These are phyloP conservation scores for Meteorus cinctellus DNA, from an alignment of 2,888 invertebrate species.

Conservation along the genomic window DNA sequence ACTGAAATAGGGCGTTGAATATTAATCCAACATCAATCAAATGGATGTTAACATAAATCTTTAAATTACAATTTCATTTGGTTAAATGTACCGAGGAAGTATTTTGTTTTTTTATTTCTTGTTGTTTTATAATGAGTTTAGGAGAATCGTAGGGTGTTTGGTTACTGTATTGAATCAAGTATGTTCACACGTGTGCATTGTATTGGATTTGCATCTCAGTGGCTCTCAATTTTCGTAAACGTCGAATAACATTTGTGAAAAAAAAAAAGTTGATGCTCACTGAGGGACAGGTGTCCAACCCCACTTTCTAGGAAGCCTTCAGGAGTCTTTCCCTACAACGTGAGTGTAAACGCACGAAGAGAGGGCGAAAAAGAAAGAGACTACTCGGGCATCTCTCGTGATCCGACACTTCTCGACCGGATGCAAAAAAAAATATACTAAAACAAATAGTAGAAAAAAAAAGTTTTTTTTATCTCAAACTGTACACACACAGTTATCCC, in stretches of 20 bases:
- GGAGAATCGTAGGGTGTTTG: too few relatives aligned
- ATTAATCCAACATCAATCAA: not conserved
- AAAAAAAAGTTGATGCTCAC: conserved; percentile 60
- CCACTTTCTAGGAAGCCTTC: conserved; percentile 70
- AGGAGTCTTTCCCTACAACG: conserved; percentile 57
- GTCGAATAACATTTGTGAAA: not conserved
- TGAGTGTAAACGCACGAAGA: conserved; percentile 46
- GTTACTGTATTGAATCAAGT: too few relatives aligned
- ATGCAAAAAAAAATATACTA: conserved; percentile 28
- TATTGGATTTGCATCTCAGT: conserved; percentile 34
- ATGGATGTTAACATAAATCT: not conserved
- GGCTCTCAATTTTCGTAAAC: conserved; percentile 45
- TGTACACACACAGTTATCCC: not conserved
- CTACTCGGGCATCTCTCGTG: conserved; percentile 24
- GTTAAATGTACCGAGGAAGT: not conserved
- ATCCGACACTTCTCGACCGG: conserved; percentile 39
- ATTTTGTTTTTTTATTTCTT: not conserved
- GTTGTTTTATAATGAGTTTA: not conserved
- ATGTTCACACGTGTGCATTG: not conserved
- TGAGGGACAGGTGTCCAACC: conserved; percentile 72
- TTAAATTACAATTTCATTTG: conserved; percentile 3
- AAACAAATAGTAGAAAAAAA: too few relatives aligned
- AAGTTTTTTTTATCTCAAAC: conserved; percentile 4
- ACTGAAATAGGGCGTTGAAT: conserved; percentile 3
- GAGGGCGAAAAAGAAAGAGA: not conserved